phyloP scores from a whole-genome alignment of 2,888 invertebrate genomes.

The Lypha dubia region DNA sequence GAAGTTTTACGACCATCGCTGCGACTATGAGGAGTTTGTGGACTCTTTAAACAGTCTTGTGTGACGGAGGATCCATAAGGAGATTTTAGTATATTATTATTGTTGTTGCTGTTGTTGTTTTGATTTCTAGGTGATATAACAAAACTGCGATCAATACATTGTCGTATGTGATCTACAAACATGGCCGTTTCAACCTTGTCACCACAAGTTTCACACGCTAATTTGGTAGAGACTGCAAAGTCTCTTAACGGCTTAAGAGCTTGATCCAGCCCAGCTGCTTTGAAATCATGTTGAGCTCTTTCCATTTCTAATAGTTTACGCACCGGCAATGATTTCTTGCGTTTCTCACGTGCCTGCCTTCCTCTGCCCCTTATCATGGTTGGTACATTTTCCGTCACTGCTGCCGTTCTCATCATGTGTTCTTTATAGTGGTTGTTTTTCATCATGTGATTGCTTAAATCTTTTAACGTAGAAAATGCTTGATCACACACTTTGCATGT shows the following conservation, averaged over 20 bases:
- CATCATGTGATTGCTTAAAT: slow-evolving; percentile 98
- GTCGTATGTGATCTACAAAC: slow-evolving; percentile 96
- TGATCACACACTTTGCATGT: slow-evolving; percentile 99
- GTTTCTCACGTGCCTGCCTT: slow-evolving; percentile 93
- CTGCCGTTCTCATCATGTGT: slow-evolving; percentile 90
- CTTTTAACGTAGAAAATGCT: slow-evolving; percentile 96
- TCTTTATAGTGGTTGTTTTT: slow-evolving; percentile 99
- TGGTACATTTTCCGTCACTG: slow-evolving; percentile 59
- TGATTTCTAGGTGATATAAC: slow-evolving; percentile 86
- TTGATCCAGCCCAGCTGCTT: slow-evolving; percentile 87
- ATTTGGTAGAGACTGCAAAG: slow-evolving; percentile 87
- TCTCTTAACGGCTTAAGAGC: slow-evolving; percentile 84
- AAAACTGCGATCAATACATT: slow-evolving; percentile 91
- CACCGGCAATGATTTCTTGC: slow-evolving; percentile 96
- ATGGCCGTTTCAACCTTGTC: slow-evolving; percentile 96
- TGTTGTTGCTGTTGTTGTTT: slow-evolving; percentile 86
- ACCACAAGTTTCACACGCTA: slow-evolving; percentile 97
- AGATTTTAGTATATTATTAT: slow-evolving; percentile 85
- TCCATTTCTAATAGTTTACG: slow-evolving; percentile 94
- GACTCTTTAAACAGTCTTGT: slow-evolving; percentile 83
- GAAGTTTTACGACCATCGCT: slow-evolving; percentile 87
- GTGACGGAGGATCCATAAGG: slow-evolving; percentile 83
- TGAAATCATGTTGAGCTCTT: slow-evolving; percentile 94
- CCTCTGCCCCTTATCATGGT: slow-evolving; percentile 84
- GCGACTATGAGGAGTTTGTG: slow-evolving; percentile 85